Evolutionary conservation across 2,797 vertebrate species (phyloP), one percentile per base, ranked within the genome.

Genomic region (Odontamblyopus lacepedii): DNA sequence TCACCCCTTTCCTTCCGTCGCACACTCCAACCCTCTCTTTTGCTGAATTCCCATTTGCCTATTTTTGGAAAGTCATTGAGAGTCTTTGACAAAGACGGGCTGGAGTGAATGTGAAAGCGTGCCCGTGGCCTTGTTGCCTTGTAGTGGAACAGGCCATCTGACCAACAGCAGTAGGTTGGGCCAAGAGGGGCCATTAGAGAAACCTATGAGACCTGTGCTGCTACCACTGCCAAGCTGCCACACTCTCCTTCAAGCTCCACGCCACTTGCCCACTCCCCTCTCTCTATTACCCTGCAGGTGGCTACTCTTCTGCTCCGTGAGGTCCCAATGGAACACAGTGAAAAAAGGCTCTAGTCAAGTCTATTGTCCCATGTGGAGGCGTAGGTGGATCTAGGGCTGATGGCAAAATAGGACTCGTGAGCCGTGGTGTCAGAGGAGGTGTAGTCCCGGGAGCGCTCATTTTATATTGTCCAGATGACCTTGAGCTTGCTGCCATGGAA

Each of bases 71-170:
- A 90, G 91, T 93, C 92, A 91, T 91, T 91, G 89, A 87, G 86
- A 90, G 90, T 91, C 91, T 94, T 94, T 93, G 90, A 89, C 91
- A 94, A 94, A 94, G 91, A 89, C 88, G 76, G 81, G 82, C 73
- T 80, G 83, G 81, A 89, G 87, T 87, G 84, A 89, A 84, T 86
- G 85, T 88, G 83, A 91, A 90, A 90, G 82, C 80, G 72, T 77
- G 85, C 79, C 91, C 85, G 83, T 88, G 83, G 90, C 89, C 88
- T 86, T 69, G 82, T 85, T 76, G 83, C 78, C 86, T 85, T n/a
- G 35, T 82, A 82, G 83, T 74, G 71, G 74, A 83, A 83, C 76
- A 60, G 84, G 79, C 88, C 89, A 90, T 89, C 89, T 92, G 91
- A 94, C 92, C 92, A 93, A 74, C 88, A 85, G 83, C 85, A 82